These are phyloP conservation scores for Apodemus agrarius DNA, from an alignment of 2,797 vertebrate genomes.

Conservation along the genomic window DNA sequence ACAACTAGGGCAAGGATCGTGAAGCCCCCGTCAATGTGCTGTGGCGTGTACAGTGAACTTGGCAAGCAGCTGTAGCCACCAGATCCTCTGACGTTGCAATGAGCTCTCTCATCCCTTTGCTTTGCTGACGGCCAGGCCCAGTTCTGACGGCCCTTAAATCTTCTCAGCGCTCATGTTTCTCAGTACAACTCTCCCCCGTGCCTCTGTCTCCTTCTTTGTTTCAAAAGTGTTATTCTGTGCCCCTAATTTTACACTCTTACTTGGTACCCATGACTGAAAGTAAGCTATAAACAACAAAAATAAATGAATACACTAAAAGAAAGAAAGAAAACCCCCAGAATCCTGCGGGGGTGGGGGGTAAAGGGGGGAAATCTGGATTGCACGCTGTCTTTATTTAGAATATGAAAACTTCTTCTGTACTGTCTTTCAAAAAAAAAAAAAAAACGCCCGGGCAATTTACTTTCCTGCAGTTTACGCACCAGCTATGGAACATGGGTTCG, in stretches of 20 bases:
- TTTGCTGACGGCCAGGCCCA: conserved; percentile 15
- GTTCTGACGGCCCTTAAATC: neutral
- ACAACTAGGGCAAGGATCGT: neutral
- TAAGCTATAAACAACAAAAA: neutral
- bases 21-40: neutral
- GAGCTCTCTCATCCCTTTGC: neutral
- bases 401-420: conserved; percentile 37
- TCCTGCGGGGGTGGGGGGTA: neutral
- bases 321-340: conserved; percentile 1
- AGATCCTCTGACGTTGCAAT: neutral
- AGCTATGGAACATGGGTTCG: neutral
- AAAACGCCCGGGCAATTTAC: neutral
- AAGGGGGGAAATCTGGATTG: neutral
- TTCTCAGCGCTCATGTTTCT: neutral
- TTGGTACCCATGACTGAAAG: too few relatives aligned
- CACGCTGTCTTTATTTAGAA: conserved; percentile 41
- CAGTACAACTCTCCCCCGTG: neutral
- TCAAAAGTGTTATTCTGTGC: conserved; percentile 1
- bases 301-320: neutral
- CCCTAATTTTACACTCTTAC: neutral
- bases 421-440: conserved; percentile 57
- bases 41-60: neutral
- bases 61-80: neutral
- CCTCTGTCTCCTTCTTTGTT: neutral
- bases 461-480: neutral